Conservation (phyloP, 2,113 vertebrate genomes). For the Hippocampus comes region DNA sequence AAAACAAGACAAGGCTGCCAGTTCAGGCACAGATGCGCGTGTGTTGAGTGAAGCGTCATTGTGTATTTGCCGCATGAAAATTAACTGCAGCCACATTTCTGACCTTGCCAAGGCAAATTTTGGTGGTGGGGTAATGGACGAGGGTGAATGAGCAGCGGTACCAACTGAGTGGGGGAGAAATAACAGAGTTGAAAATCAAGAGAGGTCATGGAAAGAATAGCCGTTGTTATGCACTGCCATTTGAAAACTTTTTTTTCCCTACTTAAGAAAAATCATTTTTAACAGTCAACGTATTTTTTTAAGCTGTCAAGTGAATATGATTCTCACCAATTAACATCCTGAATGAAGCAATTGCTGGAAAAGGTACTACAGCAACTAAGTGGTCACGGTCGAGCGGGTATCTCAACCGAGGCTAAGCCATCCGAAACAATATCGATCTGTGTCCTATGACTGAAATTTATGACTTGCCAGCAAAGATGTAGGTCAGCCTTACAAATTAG, state of each 20-base stretch:
- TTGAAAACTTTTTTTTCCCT: background rate
- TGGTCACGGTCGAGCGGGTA: background rate
- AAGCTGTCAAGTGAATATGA: background rate
- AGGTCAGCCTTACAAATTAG: background rate
- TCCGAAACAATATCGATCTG: background rate
- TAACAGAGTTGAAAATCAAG: constrained; percentile 25
- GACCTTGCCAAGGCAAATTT: constrained; percentile 61
- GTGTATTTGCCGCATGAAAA: constrained; percentile 25
- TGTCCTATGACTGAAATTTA: background rate
- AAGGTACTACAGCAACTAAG: background rate
- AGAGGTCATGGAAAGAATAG: constrained; percentile 26
- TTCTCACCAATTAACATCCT: background rate
- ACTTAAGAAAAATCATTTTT: background rate
- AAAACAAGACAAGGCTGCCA: constrained; percentile 42
- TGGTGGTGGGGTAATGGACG: constrained; percentile 46
- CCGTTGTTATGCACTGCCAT: background rate
- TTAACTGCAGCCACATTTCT: constrained; percentile 25
- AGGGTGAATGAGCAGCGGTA: constrained; percentile 31
- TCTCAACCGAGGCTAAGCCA: background rate
- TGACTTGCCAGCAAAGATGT: background rate
- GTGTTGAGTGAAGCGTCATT: constrained; percentile 20
- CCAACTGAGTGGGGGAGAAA: constrained; percentile 25
- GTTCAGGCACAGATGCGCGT: constrained; percentile 20
- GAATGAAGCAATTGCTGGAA: background rate
- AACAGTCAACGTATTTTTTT: background rate